Evolutionary conservation across 92 coral and sea anemone species (phyloP), one percentile per base, ranked within the genome.

Genomic region (Porites lobata): DNA sequence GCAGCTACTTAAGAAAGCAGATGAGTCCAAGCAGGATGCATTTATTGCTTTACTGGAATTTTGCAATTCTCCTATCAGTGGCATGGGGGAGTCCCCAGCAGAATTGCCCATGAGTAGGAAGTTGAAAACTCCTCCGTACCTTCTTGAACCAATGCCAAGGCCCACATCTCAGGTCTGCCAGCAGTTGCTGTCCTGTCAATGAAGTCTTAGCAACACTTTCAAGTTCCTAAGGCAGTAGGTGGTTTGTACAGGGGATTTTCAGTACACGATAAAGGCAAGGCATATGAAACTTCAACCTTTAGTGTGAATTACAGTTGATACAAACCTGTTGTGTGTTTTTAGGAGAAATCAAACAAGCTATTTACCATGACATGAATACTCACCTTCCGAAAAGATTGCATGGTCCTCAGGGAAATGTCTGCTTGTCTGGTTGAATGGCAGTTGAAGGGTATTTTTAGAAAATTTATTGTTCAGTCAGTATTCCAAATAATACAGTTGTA

Each of bases 401-500:
- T 89, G 88, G 88, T 32, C 80, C 88, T 63, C 88, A 76, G 47
- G 88, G 88, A 69, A 89, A 83, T 76, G 92, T 89, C 88, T 53
- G 84, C 84, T 56, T 14, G 62, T 47, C 59, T 76, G 54, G 56
- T 75, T 57, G 81, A 91, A 68, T 67, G 80, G 91, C 77, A 77
- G 50, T 69, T 87, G 72, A 81, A 91, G 32, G 32, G 32, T 29
- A 29, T 29, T 29, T 29, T 29, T 29, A 29, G 32, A 29, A 29
- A 29, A 29, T 29, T 2, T 29, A 29, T 29, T 29, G 2, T 29
- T 29, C 32, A 29, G 32, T 29, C 32, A 29, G 32, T 29, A 29
- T 29, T 29, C 32, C 32, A 29, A 2, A 29, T 29, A 29, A 29
- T 29, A 29, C 32, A 29, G 32, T 29, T 29, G 32, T 29, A 29